These are phyloP conservation scores for Camptogramma bilineatum DNA, from an alignment of 2,888 invertebrate genomes.

Conservation along the genomic window DNA sequence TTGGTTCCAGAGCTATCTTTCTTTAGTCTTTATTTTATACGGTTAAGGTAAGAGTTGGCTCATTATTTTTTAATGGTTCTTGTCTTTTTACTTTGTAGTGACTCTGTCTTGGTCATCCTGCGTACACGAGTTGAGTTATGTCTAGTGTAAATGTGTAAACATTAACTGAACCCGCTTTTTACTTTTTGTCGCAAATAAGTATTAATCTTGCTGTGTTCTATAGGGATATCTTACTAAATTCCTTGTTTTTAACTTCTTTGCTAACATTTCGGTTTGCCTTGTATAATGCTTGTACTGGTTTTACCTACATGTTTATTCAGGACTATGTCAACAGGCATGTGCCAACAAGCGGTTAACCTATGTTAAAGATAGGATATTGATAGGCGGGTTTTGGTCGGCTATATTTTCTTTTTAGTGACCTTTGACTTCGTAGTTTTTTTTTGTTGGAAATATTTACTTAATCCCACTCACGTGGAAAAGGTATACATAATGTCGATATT, in stretches of 20 bases:
- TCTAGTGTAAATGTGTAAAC: background rate
- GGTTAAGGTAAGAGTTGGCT: background rate
- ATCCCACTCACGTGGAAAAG: background rate
- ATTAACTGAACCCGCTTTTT: background rate
- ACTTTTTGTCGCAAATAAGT: background rate
- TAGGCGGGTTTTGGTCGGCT: background rate
- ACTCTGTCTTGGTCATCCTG: background rate
- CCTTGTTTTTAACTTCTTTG: background rate
- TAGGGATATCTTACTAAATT: background rate
- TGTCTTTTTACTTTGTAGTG: background rate
- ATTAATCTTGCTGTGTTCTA: no score
- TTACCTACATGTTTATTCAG: slow-evolving; percentile 3
- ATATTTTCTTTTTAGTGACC: background rate
- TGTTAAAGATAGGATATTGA: background rate
- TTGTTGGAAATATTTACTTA: background rate
- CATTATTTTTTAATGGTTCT: background rate
- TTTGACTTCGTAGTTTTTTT: background rate
- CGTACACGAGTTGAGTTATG: background rate
- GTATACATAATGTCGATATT: background rate
- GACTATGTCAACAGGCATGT: background rate
- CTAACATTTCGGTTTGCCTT: background rate
- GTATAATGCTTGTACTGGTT: background rate
- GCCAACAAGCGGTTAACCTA: slow-evolving; percentile 1
- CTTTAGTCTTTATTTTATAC: no score
- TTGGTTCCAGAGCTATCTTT: no score